Evolutionary conservation across 2,888 invertebrate genomes (phyloP).

Genomic region (Stenodema calcarata): DNA sequence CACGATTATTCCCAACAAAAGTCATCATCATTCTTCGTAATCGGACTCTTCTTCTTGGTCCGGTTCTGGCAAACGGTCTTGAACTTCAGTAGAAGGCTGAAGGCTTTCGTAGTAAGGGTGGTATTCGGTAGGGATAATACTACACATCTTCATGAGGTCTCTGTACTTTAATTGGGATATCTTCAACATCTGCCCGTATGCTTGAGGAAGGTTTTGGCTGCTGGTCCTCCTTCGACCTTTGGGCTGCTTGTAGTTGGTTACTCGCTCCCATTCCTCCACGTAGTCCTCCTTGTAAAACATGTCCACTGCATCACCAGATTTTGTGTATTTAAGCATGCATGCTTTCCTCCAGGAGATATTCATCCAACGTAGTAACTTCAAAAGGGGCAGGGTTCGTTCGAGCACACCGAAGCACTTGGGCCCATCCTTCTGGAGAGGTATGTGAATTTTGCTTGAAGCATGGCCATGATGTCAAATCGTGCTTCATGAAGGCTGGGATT

Average conservation of each 20-base stretch:
- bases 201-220: not conserved
- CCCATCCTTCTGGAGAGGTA: slow-evolving; percentile 22
- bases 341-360: not conserved
- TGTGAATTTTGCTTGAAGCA: too few species aligned
- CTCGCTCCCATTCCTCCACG: not conserved
- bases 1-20: not conserved
- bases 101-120: too few species aligned
- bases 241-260: slow-evolving; percentile 2
- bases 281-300: not conserved
- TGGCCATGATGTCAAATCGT: too few species aligned
- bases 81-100: too few species aligned
- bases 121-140: slow-evolving; percentile 2
- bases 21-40: slow-evolving; percentile 1
- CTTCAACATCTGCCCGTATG: too few species aligned
- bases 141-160: too few species aligned
- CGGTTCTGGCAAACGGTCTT: too few species aligned
- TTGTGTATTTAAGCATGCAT: not conserved
- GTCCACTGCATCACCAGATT: not conserved
- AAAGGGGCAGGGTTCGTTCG: not conserved
- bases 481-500: too few species aligned
- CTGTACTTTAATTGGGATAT: too few species aligned
- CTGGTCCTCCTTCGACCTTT: not conserved
- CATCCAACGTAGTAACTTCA: not conserved
- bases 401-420: not conserved
- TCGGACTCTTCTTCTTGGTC: slow-evolving; percentile 24